Evolutionary conservation across 2,113 vertebrate species (phyloP).

Genomic region (Dromaius novaehollandiae): DNA sequence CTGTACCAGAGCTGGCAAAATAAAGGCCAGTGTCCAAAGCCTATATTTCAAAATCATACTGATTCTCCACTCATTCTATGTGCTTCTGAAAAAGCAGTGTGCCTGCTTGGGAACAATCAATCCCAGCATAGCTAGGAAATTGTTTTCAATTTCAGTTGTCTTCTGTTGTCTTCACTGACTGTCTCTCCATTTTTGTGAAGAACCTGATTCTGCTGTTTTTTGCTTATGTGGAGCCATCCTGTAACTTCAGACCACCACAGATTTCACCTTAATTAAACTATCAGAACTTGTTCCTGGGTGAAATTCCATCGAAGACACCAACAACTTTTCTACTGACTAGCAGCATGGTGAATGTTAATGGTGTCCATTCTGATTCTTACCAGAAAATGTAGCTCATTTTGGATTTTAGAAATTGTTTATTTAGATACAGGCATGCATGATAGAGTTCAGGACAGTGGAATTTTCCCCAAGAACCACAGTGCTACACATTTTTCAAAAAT

Average conservation of each 20-base stretch:
- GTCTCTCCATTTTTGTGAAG: neutral
- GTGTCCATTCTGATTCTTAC: neutral
- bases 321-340: neutral
- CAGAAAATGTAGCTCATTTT: neutral
- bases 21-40: neutral
- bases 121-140: neutral
- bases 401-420: neutral
- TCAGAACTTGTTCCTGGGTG: neutral
- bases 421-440: neutral
- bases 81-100: neutral
- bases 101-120: neutral
- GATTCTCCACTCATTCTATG: neutral
- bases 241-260: neutral
- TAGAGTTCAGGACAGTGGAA: neutral
- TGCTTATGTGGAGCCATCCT: neutral
- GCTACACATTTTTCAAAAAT: neutral
- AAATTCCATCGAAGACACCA: neutral
- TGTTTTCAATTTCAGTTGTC: no score
- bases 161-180: neutral
- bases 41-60: neutral
- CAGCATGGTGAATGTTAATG: neutral
- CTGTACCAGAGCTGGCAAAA: neutral
- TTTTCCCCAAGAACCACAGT: neutral
- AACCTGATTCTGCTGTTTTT: neutral
- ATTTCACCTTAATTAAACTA: neutral